These are phyloP conservation scores for Leptinotarsa defecta DNA, from an alignment of 1,140 invertebrate species.

Conservation along the genomic window DNA sequence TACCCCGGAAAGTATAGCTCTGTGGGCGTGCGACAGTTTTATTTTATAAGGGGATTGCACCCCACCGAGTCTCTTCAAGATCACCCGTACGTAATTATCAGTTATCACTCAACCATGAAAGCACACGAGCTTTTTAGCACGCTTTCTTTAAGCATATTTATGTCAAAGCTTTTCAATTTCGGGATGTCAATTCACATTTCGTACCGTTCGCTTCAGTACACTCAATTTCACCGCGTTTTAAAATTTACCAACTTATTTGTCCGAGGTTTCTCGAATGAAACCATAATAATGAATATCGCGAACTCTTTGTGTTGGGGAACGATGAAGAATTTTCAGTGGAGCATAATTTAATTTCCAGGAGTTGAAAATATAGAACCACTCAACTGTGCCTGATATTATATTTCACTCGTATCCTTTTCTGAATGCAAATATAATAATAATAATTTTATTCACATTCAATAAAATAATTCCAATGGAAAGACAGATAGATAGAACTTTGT, in stretches of 20 bases:
- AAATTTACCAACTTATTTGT: constrained; percentile 24
- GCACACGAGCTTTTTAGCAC: constrained; percentile 51
- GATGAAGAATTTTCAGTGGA: not conserved
- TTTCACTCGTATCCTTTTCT: too few species aligned
- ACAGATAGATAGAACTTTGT: too few species aligned
- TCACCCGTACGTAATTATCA: constrained; percentile 57
- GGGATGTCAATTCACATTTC: constrained; percentile 37
- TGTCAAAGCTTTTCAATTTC: constrained; percentile 45
- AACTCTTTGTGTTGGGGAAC: not conserved
- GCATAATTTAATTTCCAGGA: not conserved
- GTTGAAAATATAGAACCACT: not conserved
- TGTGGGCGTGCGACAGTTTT: constrained; percentile 53
- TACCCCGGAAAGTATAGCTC: constrained; percentile 45
- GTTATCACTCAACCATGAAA: constrained; percentile 52
- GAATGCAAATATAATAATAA: too few species aligned
- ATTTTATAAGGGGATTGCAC: constrained; percentile 50
- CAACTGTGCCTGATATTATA: too few species aligned
- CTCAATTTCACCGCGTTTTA: constrained; percentile 42
- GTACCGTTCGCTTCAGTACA: constrained; percentile 33
- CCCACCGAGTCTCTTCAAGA: constrained; percentile 52
- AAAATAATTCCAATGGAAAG: not conserved
- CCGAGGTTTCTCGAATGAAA: not conserved
- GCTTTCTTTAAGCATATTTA: constrained; percentile 49
- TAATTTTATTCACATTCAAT: not conserved
- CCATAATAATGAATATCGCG: not conserved